These are phyloP conservation scores for Mythimna ferrago DNA, from an alignment of 2,888 invertebrate species.

Conservation along the genomic window DNA sequence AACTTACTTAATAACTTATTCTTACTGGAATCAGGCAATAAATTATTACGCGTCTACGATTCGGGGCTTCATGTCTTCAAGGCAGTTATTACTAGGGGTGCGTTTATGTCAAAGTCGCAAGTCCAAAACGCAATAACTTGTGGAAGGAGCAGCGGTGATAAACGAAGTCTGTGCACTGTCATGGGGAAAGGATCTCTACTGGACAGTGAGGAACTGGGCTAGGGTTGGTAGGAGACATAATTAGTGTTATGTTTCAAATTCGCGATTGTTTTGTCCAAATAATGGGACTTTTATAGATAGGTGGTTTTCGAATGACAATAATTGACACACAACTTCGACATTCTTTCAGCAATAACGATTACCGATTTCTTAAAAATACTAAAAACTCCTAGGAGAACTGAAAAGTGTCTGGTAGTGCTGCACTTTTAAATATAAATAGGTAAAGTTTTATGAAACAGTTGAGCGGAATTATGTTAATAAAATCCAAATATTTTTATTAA, in stretches of 20 bases:
- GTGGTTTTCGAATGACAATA: background rate
- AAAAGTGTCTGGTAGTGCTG: too few relatives aligned
- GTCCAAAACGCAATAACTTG: slow-evolving; percentile 81
- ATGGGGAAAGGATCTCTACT: slow-evolving; percentile 81
- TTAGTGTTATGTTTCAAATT: background rate
- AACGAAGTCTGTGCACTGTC: slow-evolving; percentile 76
- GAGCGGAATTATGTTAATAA: too few relatives aligned
- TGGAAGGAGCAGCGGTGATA: slow-evolving; percentile 80
- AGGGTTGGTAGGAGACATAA: slow-evolving; percentile 62
- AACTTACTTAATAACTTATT: slow-evolving; percentile 67
- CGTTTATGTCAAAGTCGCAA: slow-evolving; percentile 76
- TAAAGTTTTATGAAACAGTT: too few relatives aligned
- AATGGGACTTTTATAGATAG: background rate
- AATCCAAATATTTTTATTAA: too few relatives aligned
- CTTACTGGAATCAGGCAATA: slow-evolving; percentile 62
- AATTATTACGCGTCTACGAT: slow-evolving; percentile 72
- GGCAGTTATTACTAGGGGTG: slow-evolving; percentile 78
- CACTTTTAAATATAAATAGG: too few relatives aligned
- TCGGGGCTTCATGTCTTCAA: slow-evolving; percentile 77
- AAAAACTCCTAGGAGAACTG: background rate
- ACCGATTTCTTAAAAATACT: background rate
- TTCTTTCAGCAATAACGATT: background rate
- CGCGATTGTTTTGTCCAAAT: background rate
- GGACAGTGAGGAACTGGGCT: slow-evolving; percentile 65
- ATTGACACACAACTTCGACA: background rate